Conservation (phyloP, 2,113 vertebrate genomes). For the Percina caprodes region DNA sequence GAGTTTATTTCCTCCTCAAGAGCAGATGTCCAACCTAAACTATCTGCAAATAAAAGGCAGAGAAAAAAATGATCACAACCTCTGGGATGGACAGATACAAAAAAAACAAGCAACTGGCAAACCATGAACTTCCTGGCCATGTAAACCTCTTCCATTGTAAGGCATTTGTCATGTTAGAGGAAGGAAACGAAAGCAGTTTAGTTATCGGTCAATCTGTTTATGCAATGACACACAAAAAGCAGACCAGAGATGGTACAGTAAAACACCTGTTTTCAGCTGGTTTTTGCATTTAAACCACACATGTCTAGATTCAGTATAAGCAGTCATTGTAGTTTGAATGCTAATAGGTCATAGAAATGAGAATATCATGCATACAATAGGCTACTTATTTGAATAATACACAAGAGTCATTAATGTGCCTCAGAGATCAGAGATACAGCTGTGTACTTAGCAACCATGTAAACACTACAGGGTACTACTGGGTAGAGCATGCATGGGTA, state of each 20-base stretch:
- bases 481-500: no score
- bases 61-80: background rate
- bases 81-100: slow-evolving; percentile 18
- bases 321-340: background rate
- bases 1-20: slow-evolving; percentile 51
- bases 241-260: background rate
- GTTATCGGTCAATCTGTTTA: slow-evolving; percentile 10
- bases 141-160: slow-evolving; percentile 57
- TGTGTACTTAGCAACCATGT: no score
- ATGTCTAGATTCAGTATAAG: background rate
- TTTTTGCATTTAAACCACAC: background rate
- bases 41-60: slow-evolving; percentile 28
- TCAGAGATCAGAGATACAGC: no score
- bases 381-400: no score
- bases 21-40: slow-evolving; percentile 31
- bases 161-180: slow-evolving; percentile 48
- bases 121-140: slow-evolving; percentile 53
- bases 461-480: no score
- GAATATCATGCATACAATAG: background rate
- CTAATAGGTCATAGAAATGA: background rate
- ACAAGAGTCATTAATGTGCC: no score
- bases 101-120: slow-evolving; percentile 49
- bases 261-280: background rate
- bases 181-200: slow-evolving; percentile 40
- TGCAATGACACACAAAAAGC: background rate